Evolutionary conservation across 2,797 vertebrate species (phyloP), one percentile per base, ranked within the genome.

Genomic region (Tinamus major): DNA sequence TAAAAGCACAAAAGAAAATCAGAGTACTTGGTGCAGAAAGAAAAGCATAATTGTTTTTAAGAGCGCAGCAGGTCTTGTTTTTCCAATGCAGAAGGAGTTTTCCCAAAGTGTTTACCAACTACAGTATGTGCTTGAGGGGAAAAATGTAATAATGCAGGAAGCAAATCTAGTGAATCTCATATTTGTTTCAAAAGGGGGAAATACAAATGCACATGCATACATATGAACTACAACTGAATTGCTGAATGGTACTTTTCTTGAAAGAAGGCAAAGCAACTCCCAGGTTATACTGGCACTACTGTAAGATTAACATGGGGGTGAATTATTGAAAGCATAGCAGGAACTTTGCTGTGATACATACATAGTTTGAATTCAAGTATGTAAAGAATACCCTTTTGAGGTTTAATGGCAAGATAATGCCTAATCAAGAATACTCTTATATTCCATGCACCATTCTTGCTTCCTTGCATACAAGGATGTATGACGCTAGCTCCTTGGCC

Each of bases 1-100:
- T 61, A 65, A 71, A 85, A 91, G 14, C 37, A 85, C 56, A 76
- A 80, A 89, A 91, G 49, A 46, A 89, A 88, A 72, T 33, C 74
- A 79, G 27, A 62, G 23, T 72, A 58, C 29, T 59, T 65, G 46
- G 9, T 55, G 35, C 63, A 49, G 39, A 29, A 59, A 78, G 35
- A 51, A 89, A 80, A 72, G 55, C 14, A 26, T 5, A 79, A 58
- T 67, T 20, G 27, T 82, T 91, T 77, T 42, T 83, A 49, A 80
- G 74, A 65, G 29, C 59, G n/a, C n/a, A 67, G 29, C 11, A 42
- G 5, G 39, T 49, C 46, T 87, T 67, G 18, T 76, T 82, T 75
- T 77, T 59, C 42, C 64, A 14, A 14, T 76, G 56, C 69, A 67
- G 58, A 44, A 26, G 35, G 24, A 94, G 31, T 44, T 78, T 71